Conservation (phyloP, 2,888 invertebrate species). For the Hyalella azteca region DNA sequence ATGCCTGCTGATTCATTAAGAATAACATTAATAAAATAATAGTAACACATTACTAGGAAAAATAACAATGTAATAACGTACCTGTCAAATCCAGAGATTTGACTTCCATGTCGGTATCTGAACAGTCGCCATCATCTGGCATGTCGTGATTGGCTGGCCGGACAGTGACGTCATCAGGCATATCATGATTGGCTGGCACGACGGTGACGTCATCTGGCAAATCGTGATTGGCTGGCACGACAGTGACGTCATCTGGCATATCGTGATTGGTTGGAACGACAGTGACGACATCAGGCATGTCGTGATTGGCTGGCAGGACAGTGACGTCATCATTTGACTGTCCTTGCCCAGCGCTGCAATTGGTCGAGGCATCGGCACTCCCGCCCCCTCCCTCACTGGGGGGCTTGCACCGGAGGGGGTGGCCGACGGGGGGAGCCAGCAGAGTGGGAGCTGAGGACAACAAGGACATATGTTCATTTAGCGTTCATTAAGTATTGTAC, state of each 20-base stretch:
- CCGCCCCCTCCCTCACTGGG: constrained; percentile 39
- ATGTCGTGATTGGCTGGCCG: neutral
- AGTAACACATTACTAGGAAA: neutral
- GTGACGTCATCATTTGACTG: constrained; percentile 12
- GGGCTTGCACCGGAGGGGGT: neutral
- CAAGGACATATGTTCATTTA: no score
- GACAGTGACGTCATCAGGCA: constrained; percentile 42
- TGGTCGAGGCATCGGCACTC: no score
- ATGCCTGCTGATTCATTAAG: neutral
- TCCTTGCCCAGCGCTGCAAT: no score
- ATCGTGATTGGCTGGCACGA: neutral
- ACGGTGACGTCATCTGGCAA: constrained; percentile 24
- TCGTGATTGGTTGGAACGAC: neutral
- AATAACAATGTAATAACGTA: constrained; percentile 54
- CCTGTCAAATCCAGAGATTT: constrained; percentile 77
- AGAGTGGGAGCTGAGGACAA: no score
- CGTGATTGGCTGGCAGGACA: neutral
- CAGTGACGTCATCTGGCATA: constrained; percentile 23
- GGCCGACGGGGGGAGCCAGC: neutral
- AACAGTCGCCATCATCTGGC: constrained; percentile 60
- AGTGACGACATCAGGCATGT: neutral
- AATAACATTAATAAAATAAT: no score
- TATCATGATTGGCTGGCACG: neutral
- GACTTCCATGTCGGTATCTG: constrained; percentile 79
- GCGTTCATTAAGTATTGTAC: no score